Evolutionary conservation across 2,888 invertebrate species (phyloP), one percentile per base, ranked within the genome.

Genomic region (Heteromyza rotundicornis): DNA sequence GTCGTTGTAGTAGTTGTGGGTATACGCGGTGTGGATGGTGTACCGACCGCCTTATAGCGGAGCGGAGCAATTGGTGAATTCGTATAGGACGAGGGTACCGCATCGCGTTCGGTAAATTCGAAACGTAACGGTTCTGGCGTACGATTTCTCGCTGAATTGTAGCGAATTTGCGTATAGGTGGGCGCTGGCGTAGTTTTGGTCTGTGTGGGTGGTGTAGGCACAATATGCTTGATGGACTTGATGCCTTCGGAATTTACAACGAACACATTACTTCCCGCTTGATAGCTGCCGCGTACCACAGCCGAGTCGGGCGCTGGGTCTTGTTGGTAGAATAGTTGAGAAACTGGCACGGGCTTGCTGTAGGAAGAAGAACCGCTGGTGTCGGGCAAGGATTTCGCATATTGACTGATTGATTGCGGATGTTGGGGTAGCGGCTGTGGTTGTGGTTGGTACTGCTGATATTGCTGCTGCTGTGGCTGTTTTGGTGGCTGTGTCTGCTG

Each of bases 31-130:
- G 70, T 63, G 0, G 75, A 66, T 1, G 65, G 16, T 10, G 57
- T 10, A 5, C 56, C 32, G 0, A 53, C 35, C 7, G 63, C 27
- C 47, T 64, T 69, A 61, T 63, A 72, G 36, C 54, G 67, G 14
- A 69, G 64, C 16, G 69, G 70, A 1, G 64, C 69, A 12, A 72
- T 70, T 1, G 82, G 82, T 1, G 78, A 73, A 55, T 73, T 70
- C 1, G 80, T 81, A 58, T 75, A 81, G 0, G 77, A 67, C 0
- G 79, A 75, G 2, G 74, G 70, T 23, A 82, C 76, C 17, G 81
- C 81, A 68, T 82, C 81, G 17, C 76, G 75, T 64, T 82, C 81
- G 1, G 81, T 82, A 63, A 82, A 82, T 67, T 82, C 81, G 44
- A 82, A 80, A 49, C 80, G 72, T 32, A 77, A 54, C 0, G 80